Evolutionary conservation across 2,888 invertebrate genomes (phyloP).

Genomic region (Leptarthrus brevirostris): DNA sequence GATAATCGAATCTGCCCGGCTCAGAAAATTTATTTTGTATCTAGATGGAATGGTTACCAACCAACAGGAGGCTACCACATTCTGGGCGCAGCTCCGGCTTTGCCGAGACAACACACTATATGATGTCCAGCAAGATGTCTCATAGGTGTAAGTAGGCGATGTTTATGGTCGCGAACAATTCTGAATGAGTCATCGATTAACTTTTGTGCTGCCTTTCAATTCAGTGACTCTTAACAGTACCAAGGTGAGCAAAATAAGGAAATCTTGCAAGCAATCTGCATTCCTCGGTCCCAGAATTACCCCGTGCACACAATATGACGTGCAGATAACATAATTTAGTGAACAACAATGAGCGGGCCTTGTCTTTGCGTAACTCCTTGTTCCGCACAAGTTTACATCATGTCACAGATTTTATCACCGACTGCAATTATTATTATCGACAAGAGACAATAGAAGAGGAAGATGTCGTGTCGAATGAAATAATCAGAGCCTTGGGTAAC

Average conservation of each 20-base stretch:
- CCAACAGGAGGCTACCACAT: slow-evolving; percentile 2
- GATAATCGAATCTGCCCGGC: slow-evolving; percentile 35
- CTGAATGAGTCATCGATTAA: slow-evolving; percentile 45
- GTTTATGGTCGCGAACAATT: slow-evolving; percentile 34
- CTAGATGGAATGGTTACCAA: slow-evolving; percentile 14
- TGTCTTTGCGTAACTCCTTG: slow-evolving; percentile 33
- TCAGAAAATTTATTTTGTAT: slow-evolving; percentile 23
- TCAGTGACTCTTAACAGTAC: slow-evolving; percentile 43
- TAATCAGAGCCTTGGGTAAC: slow-evolving; percentile 4
- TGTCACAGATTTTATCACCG: slow-evolving; percentile 43
- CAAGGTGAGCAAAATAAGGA: slow-evolving; percentile 39
- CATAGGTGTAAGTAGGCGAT: slow-evolving; percentile 37
- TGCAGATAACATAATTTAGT: slow-evolving; percentile 45
- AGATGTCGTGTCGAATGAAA: slow-evolving; percentile 41
- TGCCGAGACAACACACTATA: not conserved
- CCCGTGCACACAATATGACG: slow-evolving; percentile 34
- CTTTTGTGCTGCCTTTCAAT: slow-evolving; percentile 6
- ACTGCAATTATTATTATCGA: slow-evolving; percentile 21
- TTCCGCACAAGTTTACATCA: slow-evolving; percentile 33
- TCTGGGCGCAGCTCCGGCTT: not conserved
- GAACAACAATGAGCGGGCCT: slow-evolving; percentile 24
- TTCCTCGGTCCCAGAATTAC: slow-evolving; percentile 18
- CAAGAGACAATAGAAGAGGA: slow-evolving; percentile 30
- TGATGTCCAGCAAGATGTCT: slow-evolving; percentile 40
- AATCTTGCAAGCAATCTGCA: slow-evolving; percentile 33